Percentiles rank a stretch among this genome's conserved stretches.
Evolutionary conservation across 2,797 vertebrate genomes (phyloP).

Genomic region (Semotilus atromaculatus): DNA sequence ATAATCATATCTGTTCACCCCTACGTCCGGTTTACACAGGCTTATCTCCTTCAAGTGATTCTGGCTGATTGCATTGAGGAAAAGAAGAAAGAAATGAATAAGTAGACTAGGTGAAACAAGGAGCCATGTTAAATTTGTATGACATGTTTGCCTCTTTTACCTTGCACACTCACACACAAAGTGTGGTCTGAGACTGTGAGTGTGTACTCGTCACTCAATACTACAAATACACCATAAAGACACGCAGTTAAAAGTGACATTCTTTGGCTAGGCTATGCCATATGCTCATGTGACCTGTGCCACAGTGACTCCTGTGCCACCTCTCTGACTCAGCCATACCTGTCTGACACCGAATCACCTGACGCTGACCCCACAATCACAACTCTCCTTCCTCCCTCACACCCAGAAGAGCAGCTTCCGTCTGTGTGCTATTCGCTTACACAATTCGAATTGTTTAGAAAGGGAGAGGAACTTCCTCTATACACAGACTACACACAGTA

Average conservation of each 20-base stretch:
- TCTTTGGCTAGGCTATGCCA: slow-evolving; percentile 8
- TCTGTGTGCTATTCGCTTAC: slow-evolving; percentile 12
- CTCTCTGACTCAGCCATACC: slow-evolving; percentile 47
- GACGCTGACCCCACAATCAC: slow-evolving; percentile 25
- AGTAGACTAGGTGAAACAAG: slow-evolving; percentile 18
- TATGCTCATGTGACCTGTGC: slow-evolving; percentile 42
- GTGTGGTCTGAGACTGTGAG: background rate
- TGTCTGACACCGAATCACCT: slow-evolving; percentile 45
- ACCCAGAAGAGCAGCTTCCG: slow-evolving; percentile 1
- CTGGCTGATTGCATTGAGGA: slow-evolving; percentile 40
- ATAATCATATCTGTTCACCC: slow-evolving; percentile 32
- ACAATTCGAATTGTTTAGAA: slow-evolving; percentile 41
- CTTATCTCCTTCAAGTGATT: slow-evolving; percentile 51
- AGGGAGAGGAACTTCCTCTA: slow-evolving; percentile 42
- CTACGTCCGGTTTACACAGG: slow-evolving; percentile 33
- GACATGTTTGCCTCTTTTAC: slow-evolving; percentile 11
- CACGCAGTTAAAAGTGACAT: slow-evolving; percentile 8
- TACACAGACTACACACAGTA: slow-evolving; percentile 5
- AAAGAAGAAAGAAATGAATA: slow-evolving; percentile 36
- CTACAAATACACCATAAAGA: slow-evolving; percentile 27
- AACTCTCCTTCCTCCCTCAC: slow-evolving; percentile 6
- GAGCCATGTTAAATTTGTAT: slow-evolving; percentile 12
- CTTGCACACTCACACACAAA: slow-evolving; percentile 9
- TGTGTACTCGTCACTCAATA: slow-evolving; percentile 8
- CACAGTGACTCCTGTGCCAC: slow-evolving; percentile 49